Evolutionary conservation across 2,113 vertebrate genomes (phyloP).

Genomic region (Bos javanicus): DNA sequence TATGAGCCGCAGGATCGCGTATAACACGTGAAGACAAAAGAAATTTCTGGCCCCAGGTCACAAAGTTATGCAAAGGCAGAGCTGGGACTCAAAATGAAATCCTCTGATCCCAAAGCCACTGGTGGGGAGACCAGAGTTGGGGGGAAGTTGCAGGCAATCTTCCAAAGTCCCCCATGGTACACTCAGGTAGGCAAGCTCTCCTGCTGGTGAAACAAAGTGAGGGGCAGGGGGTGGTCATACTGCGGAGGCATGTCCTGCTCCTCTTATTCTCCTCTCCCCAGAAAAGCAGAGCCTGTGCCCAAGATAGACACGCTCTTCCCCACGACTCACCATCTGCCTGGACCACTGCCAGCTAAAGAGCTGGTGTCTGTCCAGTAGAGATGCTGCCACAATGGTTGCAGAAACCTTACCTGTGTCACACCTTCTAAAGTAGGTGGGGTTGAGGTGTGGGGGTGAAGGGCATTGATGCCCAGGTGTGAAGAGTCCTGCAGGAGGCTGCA

Average conservation of each 20-base stretch:
- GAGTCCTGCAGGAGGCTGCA: neutral
- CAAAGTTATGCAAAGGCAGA: neutral
- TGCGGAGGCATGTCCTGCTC: accelerated
- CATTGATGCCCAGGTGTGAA: neutral
- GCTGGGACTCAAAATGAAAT: neutral
- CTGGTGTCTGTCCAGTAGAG: neutral
- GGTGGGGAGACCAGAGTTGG: neutral
- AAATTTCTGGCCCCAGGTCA: neutral
- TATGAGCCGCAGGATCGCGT: accelerated
- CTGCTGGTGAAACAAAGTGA: neutral
- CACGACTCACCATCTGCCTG: neutral
- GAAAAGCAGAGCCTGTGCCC: neutral
- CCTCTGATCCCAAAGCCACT: neutral
- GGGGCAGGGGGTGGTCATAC: neutral
- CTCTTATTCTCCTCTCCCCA: neutral
- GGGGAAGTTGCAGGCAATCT: accelerated
- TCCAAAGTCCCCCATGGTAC: neutral
- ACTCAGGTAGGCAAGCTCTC: neutral
- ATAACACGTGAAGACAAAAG: neutral
- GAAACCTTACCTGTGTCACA: neutral
- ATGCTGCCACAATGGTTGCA: neutral
- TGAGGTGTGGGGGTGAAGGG: neutral
- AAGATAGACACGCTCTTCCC: neutral
- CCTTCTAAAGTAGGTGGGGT: neutral
- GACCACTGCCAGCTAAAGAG: neutral